Conservation (phyloP, 2,888 invertebrate species). For the Myathropa florea region DNA sequence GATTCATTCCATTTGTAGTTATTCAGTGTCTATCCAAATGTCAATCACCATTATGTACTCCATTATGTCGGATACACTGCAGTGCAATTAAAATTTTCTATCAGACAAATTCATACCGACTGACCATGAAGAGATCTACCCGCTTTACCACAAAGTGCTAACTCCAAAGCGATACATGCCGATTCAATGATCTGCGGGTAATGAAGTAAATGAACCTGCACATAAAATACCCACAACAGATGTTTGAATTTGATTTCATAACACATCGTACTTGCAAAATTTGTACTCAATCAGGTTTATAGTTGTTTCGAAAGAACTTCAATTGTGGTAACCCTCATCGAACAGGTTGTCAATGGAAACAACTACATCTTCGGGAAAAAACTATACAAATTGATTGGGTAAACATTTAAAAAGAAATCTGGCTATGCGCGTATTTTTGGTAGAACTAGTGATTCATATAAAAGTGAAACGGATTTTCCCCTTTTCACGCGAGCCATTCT, state of each 20-base stretch:
- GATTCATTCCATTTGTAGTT: background rate
- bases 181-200: background rate
- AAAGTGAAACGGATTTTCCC: background rate
- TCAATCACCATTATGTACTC: background rate
- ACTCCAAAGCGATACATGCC: background rate
- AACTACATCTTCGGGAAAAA: background rate
- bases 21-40: background rate
- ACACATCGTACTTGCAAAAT: background rate
- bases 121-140: background rate
- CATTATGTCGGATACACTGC: background rate
- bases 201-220: background rate
- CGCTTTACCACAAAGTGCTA: background rate
- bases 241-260: constrained; percentile 4
- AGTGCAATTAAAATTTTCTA: background rate
- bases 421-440: background rate
- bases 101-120: background rate
- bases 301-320: background rate
- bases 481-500: too few relatives aligned
- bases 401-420: background rate
- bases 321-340: background rate
- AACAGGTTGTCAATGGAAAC: background rate
- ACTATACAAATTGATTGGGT: background rate
- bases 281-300: constrained; percentile 5
- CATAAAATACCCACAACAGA: background rate
- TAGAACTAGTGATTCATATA: background rate